Evolutionary conservation across 2,888 invertebrate species (phyloP), one percentile per base, ranked within the genome.

Genomic region (Abrostola tripartita): DNA sequence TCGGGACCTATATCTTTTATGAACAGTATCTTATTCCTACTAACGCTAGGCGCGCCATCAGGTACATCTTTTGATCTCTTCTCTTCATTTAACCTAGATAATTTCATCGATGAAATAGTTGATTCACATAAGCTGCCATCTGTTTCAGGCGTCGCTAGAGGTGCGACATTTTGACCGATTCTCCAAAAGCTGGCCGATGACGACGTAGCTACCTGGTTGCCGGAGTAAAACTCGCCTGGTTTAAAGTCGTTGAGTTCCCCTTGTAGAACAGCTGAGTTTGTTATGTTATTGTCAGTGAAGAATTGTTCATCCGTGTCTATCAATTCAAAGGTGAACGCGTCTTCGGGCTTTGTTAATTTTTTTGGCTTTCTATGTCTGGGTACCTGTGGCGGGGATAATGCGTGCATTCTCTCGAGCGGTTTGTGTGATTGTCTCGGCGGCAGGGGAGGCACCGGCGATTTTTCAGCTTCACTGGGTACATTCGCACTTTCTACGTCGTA

Each of bases 301-400:
- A 93, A 94, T 71, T 95, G 95, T 85, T 98, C 98, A 84, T 98
- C 98, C 10, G 97, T 97, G 82, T 98, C 98, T 68, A 98, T 96
- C 64, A 98, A 95, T 88, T 98, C 98, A 87, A 98, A 98, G 75
- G 96, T 96, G 85, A 98, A 98, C 52, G 97, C 96, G 86, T 98
- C 98, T 86, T 97, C 97, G 49, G 96, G 96, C 71, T 95, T 95
- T 51, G 94, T 90, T 64, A 95, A 87, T 82, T 95, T 96, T 88
- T 96, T 96, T 71, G 96, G 96, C 89, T 97, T 97, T 81, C 96
- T 95, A 82, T 96, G 96, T 65, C 96, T 91, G 51, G 96, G 95
- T 78, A 97, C 95, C 85, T 96, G 95, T 4, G 97, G 97, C 35
- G 97, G 97, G 85, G 95, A 95, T 62, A 95, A 82, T 90, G 94